A percentile compares a stretch with the other conserved stretches of the same genome.
Evolutionary conservation across 2,113 vertebrate genomes (phyloP).

Genomic region (Upupa epops): DNA sequence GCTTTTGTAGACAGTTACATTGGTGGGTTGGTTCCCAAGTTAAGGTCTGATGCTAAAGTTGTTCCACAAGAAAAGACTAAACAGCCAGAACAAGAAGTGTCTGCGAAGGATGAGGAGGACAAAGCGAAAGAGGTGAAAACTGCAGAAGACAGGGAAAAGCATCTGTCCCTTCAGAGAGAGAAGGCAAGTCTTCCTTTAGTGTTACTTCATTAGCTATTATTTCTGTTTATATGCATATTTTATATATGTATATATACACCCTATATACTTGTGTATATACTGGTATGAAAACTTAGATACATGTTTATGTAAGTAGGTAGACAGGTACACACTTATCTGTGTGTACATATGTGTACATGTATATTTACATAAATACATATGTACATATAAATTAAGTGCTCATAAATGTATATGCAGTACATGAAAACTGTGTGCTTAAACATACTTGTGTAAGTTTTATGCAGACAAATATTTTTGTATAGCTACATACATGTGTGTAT

Average conservation of each 20-base stretch:
- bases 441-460: no score
- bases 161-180: slow-evolving; percentile 87
- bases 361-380: neutral
- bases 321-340: neutral
- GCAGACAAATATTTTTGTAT: neutral
- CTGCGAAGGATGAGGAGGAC: slow-evolving; percentile 69
- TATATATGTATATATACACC: fast-evolving
- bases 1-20: slow-evolving; percentile 94
- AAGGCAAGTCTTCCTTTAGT: slow-evolving; percentile 77
- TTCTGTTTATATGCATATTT: neutral
- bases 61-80: slow-evolving; percentile 63
- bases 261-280: fast-evolving
- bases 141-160: slow-evolving; percentile 84
- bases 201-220: neutral
- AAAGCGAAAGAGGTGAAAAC: slow-evolving; percentile 73
- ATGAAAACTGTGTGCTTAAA: no score
- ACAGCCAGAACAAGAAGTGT: slow-evolving; percentile 51
- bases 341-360: neutral
- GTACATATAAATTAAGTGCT: neutral
- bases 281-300: neutral
- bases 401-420: neutral
- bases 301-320: neutral
- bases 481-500: neutral
- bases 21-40: slow-evolving; percentile 87
- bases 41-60: slow-evolving; percentile 81